Conservation (phyloP, 2,888 invertebrate genomes). For the Stictocephala bisonia region DNA sequence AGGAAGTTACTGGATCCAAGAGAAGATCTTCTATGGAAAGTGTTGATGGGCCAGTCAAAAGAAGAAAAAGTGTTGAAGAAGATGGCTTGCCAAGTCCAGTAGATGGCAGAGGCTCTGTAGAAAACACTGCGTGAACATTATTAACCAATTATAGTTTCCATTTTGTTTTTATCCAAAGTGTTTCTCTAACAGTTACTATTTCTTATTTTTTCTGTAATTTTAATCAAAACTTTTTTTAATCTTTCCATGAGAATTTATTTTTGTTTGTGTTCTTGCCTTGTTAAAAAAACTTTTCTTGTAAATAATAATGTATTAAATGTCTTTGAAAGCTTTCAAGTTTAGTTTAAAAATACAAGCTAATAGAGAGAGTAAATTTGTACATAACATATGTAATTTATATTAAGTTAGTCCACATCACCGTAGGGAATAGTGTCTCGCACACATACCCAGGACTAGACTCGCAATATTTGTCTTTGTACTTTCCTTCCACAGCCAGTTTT, state of each 20-base stretch:
- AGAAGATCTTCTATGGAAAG: conserved; percentile 53
- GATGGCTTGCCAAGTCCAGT: background rate
- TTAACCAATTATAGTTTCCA: background rate
- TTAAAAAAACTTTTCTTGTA: conserved; percentile 1
- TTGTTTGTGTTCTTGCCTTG: conserved; percentile 12
- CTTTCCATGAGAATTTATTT: background rate
- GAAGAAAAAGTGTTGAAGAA: conserved; percentile 41
- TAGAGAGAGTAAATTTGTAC: too few species aligned
- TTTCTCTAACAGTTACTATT: conserved; percentile 1
- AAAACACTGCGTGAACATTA: background rate
- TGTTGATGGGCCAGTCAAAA: conserved; percentile 39
- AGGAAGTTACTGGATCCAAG: conserved; percentile 57
- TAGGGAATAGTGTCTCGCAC: too few species aligned
- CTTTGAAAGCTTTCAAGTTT: too few species aligned
- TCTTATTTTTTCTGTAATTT: background rate
- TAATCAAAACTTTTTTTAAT: too few species aligned
- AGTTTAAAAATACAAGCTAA: too few species aligned
- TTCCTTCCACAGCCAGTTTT: too few species aligned
- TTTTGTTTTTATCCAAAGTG: background rate
- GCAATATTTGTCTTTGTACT: too few species aligned
- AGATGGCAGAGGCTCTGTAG: background rate
- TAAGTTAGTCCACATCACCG: too few species aligned
- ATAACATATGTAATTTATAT: too few species aligned
- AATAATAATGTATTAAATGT: too few species aligned
- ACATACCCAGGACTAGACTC: too few species aligned